Conservation (phyloP, 2,888 invertebrate species). For the Crepidodera aurea region DNA sequence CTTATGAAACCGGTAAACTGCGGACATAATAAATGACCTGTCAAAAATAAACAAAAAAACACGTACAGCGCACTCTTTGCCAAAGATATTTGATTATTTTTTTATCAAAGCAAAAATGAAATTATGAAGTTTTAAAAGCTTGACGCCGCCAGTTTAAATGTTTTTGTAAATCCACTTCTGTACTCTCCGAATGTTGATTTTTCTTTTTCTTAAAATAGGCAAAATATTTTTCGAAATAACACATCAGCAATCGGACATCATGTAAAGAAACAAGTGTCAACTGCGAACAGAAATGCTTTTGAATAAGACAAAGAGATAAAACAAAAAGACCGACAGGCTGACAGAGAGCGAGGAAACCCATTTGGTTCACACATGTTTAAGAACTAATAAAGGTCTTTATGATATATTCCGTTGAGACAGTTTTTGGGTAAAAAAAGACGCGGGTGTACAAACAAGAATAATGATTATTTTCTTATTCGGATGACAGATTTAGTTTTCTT, state of each 20-base stretch:
- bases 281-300: slow-evolving; percentile 28
- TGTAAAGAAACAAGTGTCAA: slow-evolving; percentile 40
- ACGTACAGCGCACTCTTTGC: no score
- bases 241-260: slow-evolving; percentile 30
- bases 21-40: no score
- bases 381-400: slow-evolving; percentile 41
- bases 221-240: slow-evolving; percentile 38
- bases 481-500: slow-evolving; percentile 46
- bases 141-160: no score
- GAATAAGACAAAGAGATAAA: slow-evolving; percentile 29
- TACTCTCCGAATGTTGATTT: slow-evolving; percentile 7
- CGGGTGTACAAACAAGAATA: slow-evolving; percentile 41
- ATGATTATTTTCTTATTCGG: slow-evolving; percentile 44
- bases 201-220: slow-evolving; percentile 31
- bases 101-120: no score
- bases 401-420: slow-evolving; percentile 40
- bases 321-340: slow-evolving; percentile 27
- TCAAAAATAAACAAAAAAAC: no score
- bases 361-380: slow-evolving; percentile 49
- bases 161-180: not conserved
- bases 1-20: no score
- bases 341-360: slow-evolving; percentile 38
- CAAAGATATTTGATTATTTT: no score
- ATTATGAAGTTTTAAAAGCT: no score
- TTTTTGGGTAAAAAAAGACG: slow-evolving; percentile 37